Evolutionary conservation across 2,888 invertebrate species (phyloP), one percentile per base, ranked within the genome.

Genomic region (Craniophora ligustri): DNA sequence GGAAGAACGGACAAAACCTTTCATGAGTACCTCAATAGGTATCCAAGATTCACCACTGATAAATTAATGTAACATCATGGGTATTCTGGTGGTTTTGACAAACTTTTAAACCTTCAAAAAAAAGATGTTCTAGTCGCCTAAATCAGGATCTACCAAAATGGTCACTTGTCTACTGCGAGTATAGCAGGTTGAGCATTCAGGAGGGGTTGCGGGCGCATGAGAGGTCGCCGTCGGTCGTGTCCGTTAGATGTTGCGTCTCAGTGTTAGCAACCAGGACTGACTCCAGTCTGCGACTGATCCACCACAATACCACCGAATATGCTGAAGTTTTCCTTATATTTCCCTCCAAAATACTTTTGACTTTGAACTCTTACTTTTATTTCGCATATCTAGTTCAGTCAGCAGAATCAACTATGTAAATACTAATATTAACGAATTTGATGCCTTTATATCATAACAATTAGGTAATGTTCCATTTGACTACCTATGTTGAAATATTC

Each of bases 171-270:
- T n/a, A 13, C 13, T n/a, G 16, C 41, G 11, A 61, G 46, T 51
- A 50, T 59, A 53, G 58, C 59, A 42, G 50, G 70, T 53, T 38
- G 44, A 75, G 82, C 82, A 79, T 81, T 81, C 79, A 81, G 77
- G 79, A 75, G 70, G 79, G 42, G 76, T 75, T 69, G 63, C 65
- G 57, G 73, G 73, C 79, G 88, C 88, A 89, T 89, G 87, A 76
- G 72, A 75, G 69, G 66, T 72, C 67, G 81, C 67, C 73, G 72
- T 77, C 85, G 88, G 84, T 84, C 86, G 85, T 83, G 88, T 89
- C 88, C 87, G 90, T 86, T 92, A 92, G 92, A 86, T 92, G 92
- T 90, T 87, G 89, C 88, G 90, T 92, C 79, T 89, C 82, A 86
- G 83, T 92, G 92, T 91, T 92, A 89, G 91, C 80, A 85, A 85